Evolutionary conservation across 2,888 invertebrate species (phyloP), one percentile per base, ranked within the genome.

Genomic region (Synergus umbraculus): DNA sequence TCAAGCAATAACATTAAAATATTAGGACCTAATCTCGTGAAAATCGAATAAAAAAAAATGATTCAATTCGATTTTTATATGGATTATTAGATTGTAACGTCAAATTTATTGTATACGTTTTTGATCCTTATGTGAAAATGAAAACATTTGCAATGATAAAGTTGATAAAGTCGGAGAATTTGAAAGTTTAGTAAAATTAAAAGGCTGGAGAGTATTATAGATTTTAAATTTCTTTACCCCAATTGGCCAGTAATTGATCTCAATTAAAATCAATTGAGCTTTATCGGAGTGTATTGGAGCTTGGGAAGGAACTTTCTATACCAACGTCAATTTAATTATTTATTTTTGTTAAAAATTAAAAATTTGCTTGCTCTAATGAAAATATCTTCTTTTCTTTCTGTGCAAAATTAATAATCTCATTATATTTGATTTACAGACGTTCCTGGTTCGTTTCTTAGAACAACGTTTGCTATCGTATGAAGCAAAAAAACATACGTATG

Each of bases 231-330:
- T 9, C 54, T 9, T 2, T n/a, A 54, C n/a, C 54, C n/a, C 54
- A 54, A 54, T 54, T 54, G n/a, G 54, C 9, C 2, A 54, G 54
- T 9, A 54, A 54, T 54, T 54, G n/a, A 54, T 54, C n/a, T 54
- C 54, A 54, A 54, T 54, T 54, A 18, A 54, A 54, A n/a, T 54
- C 54, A 54, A 54, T 54, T 54, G 54, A n/a, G 9, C 8, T 8
- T 15, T 15, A 54, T n/a, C n/a, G 54, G n/a, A n/a, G 0, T n/a
- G 0, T n/a, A 0, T 0, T 3, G 9, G n/a, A 3, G 9, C 2
- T 54, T 54, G n/a, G n/a, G 1, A n/a, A 2, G n/a, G n/a, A n/a
- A n/a, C 2, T 54, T 54, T n/a, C n/a, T 37, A n/a, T 37, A n/a
- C 2, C 54, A n/a, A 8, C n/a, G n/a, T n/a, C 0, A 54, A 0